Evolutionary conservation across 2,888 invertebrate species (phyloP).

Genomic region (Mimachlamys varia): DNA sequence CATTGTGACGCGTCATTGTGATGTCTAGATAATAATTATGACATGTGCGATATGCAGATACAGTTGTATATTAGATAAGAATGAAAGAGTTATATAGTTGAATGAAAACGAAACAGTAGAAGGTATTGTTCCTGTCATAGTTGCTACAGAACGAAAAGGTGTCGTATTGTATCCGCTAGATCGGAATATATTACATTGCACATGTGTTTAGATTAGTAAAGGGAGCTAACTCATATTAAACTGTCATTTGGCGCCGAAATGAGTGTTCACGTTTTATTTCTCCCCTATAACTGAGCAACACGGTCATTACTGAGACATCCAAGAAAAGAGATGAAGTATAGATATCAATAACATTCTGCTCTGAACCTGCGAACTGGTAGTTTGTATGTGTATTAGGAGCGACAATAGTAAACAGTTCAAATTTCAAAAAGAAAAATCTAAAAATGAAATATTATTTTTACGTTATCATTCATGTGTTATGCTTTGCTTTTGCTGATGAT

Average conservation of each 20-base stretch:
- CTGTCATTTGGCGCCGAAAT: slow-evolving; percentile 5
- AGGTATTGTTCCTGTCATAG: background rate
- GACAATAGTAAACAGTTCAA: too few relatives aligned
- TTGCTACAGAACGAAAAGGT: background rate
- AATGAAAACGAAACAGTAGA: background rate
- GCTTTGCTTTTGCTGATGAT: too few relatives aligned
- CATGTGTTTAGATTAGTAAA: background rate
- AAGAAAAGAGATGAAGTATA: too few relatives aligned
- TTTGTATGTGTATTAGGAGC: too few relatives aligned
- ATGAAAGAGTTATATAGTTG: background rate
- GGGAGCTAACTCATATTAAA: background rate
- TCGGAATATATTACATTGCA: background rate
- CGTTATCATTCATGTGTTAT: too few relatives aligned
- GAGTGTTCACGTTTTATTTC: background rate
- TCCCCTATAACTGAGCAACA: background rate
- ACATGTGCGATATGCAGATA: background rate
- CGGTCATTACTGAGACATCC: too few relatives aligned
- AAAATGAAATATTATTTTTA: too few relatives aligned
- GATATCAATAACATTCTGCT: too few relatives aligned
- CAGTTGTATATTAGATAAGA: background rate
- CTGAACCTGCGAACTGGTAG: too few relatives aligned
- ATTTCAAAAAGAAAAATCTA: too few relatives aligned
- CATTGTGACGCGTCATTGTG: background rate
- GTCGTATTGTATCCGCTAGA: background rate
- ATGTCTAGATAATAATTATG: background rate